Conservation (phyloP, 1,140 invertebrate species). For the Drosophila subobscura region DNA sequence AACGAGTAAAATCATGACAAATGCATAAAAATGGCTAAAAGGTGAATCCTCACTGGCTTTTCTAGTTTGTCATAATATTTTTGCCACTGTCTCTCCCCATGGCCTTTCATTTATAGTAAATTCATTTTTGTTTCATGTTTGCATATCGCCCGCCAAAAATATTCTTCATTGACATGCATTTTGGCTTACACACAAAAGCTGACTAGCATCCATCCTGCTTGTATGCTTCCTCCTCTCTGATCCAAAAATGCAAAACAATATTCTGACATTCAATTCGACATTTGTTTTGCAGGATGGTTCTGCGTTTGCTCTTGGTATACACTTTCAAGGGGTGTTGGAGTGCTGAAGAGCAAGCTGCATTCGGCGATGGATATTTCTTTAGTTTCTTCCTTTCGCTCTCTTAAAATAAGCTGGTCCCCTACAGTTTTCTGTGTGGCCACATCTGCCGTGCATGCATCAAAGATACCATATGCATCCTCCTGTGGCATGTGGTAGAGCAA, state of each 20-base stretch:
- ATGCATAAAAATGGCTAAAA: slow-evolving; percentile 36
- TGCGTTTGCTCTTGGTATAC: too few species aligned
- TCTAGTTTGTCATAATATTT: slow-evolving; percentile 38
- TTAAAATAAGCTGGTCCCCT: too few species aligned
- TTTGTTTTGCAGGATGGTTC: slow-evolving; percentile 57
- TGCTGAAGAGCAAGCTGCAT: too few species aligned
- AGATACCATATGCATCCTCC: too few species aligned
- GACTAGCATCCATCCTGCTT: slow-evolving; percentile 19
- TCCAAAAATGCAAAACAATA: slow-evolving; percentile 57
- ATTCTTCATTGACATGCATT: slow-evolving; percentile 74
- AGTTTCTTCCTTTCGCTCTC: neutral
- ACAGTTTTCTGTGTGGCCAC: too few species aligned
- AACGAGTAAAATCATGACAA: slow-evolving; percentile 18
- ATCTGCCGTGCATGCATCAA: too few species aligned
- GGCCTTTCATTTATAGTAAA: slow-evolving; percentile 44
- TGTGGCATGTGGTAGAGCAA: too few species aligned
- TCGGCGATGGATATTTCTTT: neutral
- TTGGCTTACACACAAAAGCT: slow-evolving; percentile 64
- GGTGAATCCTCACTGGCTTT: neutral
- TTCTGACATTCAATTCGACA: slow-evolving; percentile 80
- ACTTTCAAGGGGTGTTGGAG: too few species aligned
- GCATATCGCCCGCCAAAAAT: slow-evolving; percentile 70
- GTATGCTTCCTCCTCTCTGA: neutral
- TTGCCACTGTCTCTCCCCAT: too few species aligned
- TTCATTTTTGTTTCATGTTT: slow-evolving; percentile 74